These are phyloP conservation scores for Synanceia verrucosa DNA, from an alignment of 2,797 vertebrate species.

Conservation along the genomic window DNA sequence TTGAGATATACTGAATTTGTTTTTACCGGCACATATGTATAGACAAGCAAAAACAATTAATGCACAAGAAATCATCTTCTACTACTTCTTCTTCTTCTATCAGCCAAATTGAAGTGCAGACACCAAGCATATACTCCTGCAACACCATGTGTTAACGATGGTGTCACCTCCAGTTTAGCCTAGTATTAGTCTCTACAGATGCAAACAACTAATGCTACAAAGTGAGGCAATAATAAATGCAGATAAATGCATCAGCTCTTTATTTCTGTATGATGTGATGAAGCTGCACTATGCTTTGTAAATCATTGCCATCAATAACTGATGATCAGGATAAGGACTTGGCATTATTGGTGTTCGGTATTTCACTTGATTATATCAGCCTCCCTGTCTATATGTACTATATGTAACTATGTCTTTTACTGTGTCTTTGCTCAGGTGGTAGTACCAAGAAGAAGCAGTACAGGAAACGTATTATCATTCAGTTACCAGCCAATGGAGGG, in stretches of 20 bases:
- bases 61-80: too few relatives aligned
- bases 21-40: background rate
- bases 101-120: background rate
- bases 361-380: background rate
- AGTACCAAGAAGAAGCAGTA: slow-evolving; percentile 85
- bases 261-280: too few relatives aligned
- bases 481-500: slow-evolving; percentile 91
- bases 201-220: too few relatives aligned
- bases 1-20: background rate
- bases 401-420: background rate
- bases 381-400: too few relatives aligned
- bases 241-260: too few relatives aligned
- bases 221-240: too few relatives aligned
- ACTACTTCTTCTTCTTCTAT: background rate
- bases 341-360: background rate
- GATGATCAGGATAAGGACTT: too few relatives aligned
- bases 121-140: background rate
- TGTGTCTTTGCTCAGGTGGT: slow-evolving; percentile 53
- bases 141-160: too few relatives aligned
- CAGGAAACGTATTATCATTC: slow-evolving; percentile 89
- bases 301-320: too few relatives aligned
- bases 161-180: too few relatives aligned
- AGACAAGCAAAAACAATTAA: background rate
- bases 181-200: too few relatives aligned
- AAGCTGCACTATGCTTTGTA: too few relatives aligned